Base-by-base conservation (phyloP, 2,888 invertebrate species). In the Odontomyia ornata region DNA sequence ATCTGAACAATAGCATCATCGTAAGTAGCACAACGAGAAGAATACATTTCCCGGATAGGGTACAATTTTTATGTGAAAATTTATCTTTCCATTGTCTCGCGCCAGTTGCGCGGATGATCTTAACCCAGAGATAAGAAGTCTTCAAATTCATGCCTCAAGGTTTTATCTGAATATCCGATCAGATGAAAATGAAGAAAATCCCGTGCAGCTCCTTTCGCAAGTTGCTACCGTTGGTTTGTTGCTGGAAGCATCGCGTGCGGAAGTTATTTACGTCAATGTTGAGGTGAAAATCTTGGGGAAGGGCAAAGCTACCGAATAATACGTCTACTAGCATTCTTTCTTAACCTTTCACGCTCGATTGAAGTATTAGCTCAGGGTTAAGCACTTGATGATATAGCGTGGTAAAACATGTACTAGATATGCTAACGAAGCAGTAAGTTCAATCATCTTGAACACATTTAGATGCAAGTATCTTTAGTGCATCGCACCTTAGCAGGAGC, bases 71-170 rank as follows among this genome's bases (percentile, higher is more conserved):
- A n/a, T 65, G 65, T 36, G 65, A 21, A 65, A 65, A 65, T 65
- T 65, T 65, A 65, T 65, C 30, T 65, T 36, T 36, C 36, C 18
- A 65, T 65, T 65, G 65, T 65, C 36, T 36, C 65, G 30, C 30
- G 65, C 65, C 36, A 65, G 36, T 30, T 65, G 36, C 15, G 25
- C 36, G 36, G 65, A 30, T 18, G 65, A 65, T 65, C 65, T 65
- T 36, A 65, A 65, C 36, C 65, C 65, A n/a, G 36, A 65, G 65
- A 65, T 65, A 65, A 65, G 65, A 65, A 2, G 36, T 64, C 18
- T 36, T n/a, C n/a, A 21, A 65, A 30, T 36, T 65, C 28, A 15
- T 18, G 65, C 65, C 65, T 36, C 9, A 18, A 36, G 36, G 36
- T 65, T 36, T 65, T 36, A 65, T 65, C 65, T 36, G 65, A 25